Evolutionary conservation across 2,888 invertebrate genomes (phyloP).

Genomic region (Desoria tigrina): DNA sequence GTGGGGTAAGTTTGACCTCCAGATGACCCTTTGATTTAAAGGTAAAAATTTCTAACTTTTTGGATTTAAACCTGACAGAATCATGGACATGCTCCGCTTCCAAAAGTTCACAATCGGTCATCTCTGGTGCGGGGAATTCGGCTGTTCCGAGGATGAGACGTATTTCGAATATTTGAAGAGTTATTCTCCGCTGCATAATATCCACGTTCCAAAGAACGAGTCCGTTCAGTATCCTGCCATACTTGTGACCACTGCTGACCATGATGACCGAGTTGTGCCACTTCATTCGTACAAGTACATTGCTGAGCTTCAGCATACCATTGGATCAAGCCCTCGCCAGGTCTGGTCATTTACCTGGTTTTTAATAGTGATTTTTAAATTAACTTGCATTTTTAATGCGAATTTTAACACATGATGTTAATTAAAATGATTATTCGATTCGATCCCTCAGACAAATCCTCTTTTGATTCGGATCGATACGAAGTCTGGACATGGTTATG

Average conservation of each 20-base stretch:
- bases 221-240: conserved; percentile 61
- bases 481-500: conserved; percentile 64
- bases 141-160: conserved; percentile 60
- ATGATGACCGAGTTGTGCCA: conserved; percentile 66
- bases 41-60: too few species aligned
- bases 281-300: conserved; percentile 64
- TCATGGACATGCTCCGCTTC: conserved; percentile 64
- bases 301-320: conserved; percentile 61
- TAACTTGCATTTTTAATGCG: too few species aligned
- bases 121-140: conserved; percentile 64
- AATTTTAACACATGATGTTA: too few species aligned
- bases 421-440: too few species aligned
- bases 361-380: too few species aligned
- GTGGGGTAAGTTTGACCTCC: conserved; percentile 90
- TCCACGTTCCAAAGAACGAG: conserved; percentile 55
- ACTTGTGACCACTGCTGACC: conserved; percentile 62
- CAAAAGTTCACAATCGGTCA: conserved; percentile 62
- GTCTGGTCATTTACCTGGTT: too few species aligned
- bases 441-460: conserved; percentile 62
- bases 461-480: conserved; percentile 62
- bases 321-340: conserved; percentile 57
- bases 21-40: too few species aligned
- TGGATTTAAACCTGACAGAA: conserved; percentile 51
- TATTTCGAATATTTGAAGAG: conserved; percentile 60
- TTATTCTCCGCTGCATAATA: conserved; percentile 64